Conservation (phyloP, 2,797 vertebrate species). For the Macroramphosus scolopax region DNA sequence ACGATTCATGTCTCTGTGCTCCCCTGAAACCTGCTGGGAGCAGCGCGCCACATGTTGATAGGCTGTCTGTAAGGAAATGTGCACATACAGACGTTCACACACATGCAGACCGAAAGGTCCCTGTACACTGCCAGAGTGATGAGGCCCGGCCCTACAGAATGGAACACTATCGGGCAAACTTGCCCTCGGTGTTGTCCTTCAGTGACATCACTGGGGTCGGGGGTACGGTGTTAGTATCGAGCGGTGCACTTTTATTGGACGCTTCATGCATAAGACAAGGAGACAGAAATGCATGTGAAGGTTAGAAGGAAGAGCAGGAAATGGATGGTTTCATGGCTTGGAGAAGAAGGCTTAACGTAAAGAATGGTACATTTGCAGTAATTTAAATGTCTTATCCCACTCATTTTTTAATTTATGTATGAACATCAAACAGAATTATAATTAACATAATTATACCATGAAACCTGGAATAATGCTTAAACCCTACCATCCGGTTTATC, state of each 20-base stretch:
- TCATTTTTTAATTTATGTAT: too few species aligned
- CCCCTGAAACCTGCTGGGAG: conserved; percentile 44
- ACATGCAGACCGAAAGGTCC: conserved; percentile 13
- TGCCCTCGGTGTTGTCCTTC: conserved; percentile 79
- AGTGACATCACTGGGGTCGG: conserved; percentile 81
- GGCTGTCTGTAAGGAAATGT: conserved; percentile 29
- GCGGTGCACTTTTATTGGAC: conserved; percentile 84
- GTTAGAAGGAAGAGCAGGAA: conserved; percentile 16
- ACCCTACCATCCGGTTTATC: conserved; percentile 95
- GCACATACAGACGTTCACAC: conserved; percentile 19
- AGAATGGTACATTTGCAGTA: too few species aligned
- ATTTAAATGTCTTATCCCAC: too few species aligned
- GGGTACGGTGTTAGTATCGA: conserved; percentile 84
- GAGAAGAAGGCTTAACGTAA: neutral
- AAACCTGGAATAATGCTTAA: neutral
- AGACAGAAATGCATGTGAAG: conserved; percentile 24
- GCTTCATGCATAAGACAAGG: conserved; percentile 82
- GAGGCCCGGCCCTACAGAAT: conserved; percentile 78
- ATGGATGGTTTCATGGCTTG: conserved; percentile 5
- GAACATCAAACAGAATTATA: too few species aligned
- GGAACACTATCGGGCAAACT: conserved; percentile 85
- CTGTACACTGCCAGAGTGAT: conserved; percentile 78
- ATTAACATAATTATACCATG: too few species aligned
- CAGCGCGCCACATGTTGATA: conserved; percentile 46
- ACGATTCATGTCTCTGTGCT: conserved; percentile 26